These are phyloP conservation scores for Aegithalos caudatus DNA, from an alignment of 2,113 vertebrate species.

Conservation along the genomic window DNA sequence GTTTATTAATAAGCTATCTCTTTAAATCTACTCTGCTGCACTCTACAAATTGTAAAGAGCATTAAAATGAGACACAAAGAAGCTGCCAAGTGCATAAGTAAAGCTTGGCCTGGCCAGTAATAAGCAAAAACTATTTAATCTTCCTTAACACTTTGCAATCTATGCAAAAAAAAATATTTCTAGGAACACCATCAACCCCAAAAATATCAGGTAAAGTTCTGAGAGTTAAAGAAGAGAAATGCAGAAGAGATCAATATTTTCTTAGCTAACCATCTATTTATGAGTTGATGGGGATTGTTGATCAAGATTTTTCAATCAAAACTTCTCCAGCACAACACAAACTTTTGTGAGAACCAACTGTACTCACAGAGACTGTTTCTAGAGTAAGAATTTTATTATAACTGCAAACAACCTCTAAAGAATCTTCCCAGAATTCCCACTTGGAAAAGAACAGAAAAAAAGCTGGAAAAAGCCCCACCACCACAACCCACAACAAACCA, in stretches of 20 bases:
- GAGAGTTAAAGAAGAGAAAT: not conserved
- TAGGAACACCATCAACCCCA: not conserved
- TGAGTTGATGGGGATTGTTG: not conserved
- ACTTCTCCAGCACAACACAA: not conserved
- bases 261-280: not conserved
- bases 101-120: not conserved
- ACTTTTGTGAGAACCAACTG: not conserved
- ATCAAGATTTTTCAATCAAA: not conserved
- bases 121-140: not conserved
- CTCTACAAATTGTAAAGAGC: not conserved
- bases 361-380: not conserved
- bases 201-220: not conserved
- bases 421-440: not conserved
- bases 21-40: not conserved
- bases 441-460: not conserved
- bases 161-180: not conserved
- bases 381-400: not conserved
- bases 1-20: conserved; percentile 20
- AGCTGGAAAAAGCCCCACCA: not conserved
- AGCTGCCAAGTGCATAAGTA: not conserved
- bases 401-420: accelerated
- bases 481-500: not conserved
- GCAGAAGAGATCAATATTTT: not conserved
- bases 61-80: not conserved
- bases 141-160: not conserved